Evolutionary conservation across 2,113 vertebrate genomes (phyloP), one percentile per base, ranked within the genome.

Genomic region (Oceanites oceanicus): DNA sequence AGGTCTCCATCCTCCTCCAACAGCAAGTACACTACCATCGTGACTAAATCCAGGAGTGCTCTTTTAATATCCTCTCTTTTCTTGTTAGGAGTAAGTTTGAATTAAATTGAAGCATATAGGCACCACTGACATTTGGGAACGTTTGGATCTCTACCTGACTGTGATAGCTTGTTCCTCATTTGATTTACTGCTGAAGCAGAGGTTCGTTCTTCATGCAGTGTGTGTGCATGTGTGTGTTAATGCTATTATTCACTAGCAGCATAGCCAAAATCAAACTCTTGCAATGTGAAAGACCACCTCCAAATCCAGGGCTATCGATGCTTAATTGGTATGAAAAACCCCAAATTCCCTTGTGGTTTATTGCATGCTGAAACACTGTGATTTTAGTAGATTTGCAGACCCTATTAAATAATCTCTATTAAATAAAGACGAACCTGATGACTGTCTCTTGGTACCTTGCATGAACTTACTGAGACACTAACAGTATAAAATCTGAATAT

Each of bases 21-120:
- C 66, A 70, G 45, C 3, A 1, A n/a, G 15, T 27, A 34, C 5
- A 0, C 32, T 21, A 20, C 49, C 0, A 0, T 11, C 65, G 22
- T 0, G 2, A 47, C 45, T n/a, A 42, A 85, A 91, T 66, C 62
- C 61, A 58, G 22, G 17, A 42, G 34, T 6, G 12, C 29, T 78
- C 34, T 50, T 61, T 49, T 44, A 49, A 68, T 27, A 19, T 7
- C 10, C 20, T 63, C 34, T 52, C 50, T 53, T 56, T 52, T n/a
- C 67, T 19, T 50, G 21, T 42, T 19, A 66, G 32, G 29, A 29
- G 25, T 7, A 30, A 8, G 47, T 29, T n/a, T 71, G 49, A 81
- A 72, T 84, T 67, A 23, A 74, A 86, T 92, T 67, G 34, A 25
- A 38, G 32, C 34, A 22, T 2, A 20, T 20, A 44, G 45, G 15